A percentile compares a stretch with the other conserved stretches of the same genome.
These are phyloP conservation scores for Apostichopus parvimensis DNA, from an alignment of 35 echinoderm and acorn worm genomes.

Conservation along the genomic window DNA sequence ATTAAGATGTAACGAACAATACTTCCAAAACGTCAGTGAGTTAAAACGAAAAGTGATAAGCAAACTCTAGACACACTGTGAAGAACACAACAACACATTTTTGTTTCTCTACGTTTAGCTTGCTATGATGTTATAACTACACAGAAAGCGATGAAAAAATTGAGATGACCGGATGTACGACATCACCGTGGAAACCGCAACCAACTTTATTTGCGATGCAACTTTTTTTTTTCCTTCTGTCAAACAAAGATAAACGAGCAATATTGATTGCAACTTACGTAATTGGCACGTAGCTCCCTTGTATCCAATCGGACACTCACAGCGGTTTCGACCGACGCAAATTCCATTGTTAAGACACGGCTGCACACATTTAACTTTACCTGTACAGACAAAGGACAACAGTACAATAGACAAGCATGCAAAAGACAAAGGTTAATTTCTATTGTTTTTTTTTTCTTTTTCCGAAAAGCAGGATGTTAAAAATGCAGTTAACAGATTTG, in stretches of 20 bases:
- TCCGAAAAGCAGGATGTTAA: no score
- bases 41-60: no score
- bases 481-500: no score
- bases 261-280: slow-evolving; percentile 59
- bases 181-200: neutral
- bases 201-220: neutral
- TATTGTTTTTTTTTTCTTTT: neutral
- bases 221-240: neutral
- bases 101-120: no score
- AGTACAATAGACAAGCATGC: slow-evolving; percentile 10
- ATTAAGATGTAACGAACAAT: no score
- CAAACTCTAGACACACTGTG: no score
- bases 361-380: slow-evolving; percentile 53
- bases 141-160: no score
- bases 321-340: slow-evolving; percentile 64
- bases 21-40: no score
- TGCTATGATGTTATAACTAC: no score
- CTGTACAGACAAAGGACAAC: slow-evolving; percentile 50
- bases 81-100: no score
- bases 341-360: slow-evolving; percentile 68
- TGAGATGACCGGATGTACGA: no score
- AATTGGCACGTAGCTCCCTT: slow-evolving; percentile 79
- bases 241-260: neutral
- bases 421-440: slow-evolving; percentile 18
- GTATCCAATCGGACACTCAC: slow-evolving; percentile 57